Evolutionary conservation across 2,113 vertebrate species (phyloP).

Genomic region (Oreocharis arfaki): DNA sequence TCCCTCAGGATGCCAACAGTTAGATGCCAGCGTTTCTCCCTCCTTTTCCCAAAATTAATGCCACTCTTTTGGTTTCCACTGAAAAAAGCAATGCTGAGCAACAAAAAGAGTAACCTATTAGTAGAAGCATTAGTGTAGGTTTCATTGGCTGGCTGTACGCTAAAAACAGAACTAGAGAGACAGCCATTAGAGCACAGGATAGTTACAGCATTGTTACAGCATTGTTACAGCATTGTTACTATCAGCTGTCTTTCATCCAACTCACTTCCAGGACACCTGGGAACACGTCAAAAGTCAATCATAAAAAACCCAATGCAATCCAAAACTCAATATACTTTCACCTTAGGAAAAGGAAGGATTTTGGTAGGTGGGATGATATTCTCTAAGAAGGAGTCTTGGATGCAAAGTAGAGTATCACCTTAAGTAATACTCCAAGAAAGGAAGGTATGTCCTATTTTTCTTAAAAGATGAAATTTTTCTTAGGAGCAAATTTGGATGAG

Average conservation of each 20-base stretch:
- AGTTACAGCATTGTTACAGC: neutral
- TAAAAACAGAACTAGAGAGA: neutral
- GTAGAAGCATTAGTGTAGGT: neutral
- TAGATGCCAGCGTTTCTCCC: neutral
- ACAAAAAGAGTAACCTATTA: neutral
- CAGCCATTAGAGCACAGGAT: neutral
- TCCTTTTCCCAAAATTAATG: neutral
- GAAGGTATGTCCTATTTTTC: neutral
- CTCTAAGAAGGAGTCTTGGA: neutral
- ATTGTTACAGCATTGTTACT: neutral
- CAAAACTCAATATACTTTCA: neutral
- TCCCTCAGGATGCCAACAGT: neutral
- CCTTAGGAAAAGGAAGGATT: neutral
- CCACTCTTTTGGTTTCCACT: neutral
- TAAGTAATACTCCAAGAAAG: neutral
- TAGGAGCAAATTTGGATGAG: neutral
- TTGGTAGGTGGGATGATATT: neutral
- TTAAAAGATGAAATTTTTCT: neutral
- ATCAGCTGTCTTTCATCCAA: conserved; percentile 5
- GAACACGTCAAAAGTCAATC: neutral
- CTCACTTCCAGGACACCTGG: conserved; percentile 3
- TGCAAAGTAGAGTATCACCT: neutral
- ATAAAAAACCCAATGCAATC: neutral
- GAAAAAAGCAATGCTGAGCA: neutral
- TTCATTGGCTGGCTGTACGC: neutral